Conservation (phyloP, 2,113 vertebrate species). For the Chamaea fasciata region DNA sequence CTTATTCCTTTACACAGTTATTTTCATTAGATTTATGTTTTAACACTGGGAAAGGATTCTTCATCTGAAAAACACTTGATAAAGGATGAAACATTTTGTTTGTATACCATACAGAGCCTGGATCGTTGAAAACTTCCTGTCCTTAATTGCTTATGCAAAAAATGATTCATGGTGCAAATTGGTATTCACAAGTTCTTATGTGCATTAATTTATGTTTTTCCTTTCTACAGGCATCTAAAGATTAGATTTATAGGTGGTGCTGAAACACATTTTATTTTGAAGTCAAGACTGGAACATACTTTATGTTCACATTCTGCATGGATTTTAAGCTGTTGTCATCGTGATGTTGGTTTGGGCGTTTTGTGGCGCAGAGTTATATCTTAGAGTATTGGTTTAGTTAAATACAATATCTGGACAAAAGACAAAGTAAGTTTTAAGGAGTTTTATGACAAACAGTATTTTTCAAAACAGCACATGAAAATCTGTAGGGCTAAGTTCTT, state of each 20-base stretch:
- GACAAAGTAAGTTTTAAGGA: background rate
- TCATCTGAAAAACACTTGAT: constrained; percentile 19
- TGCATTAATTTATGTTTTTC: background rate
- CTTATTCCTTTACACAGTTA: background rate
- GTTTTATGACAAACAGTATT: background rate
- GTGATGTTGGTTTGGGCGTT: background rate
- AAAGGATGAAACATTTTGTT: constrained; percentile 32
- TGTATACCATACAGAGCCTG: constrained; percentile 22
- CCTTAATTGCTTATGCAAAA: constrained; percentile 27
- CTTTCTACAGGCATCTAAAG: background rate
- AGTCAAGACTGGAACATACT: background rate
- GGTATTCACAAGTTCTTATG: background rate
- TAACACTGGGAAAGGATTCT: background rate
- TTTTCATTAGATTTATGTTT: constrained; percentile 6
- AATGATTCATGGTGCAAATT: constrained; percentile 29
- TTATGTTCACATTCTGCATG: background rate
- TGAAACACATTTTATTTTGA: background rate
- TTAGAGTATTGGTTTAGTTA: background rate
- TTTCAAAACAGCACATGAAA: background rate
- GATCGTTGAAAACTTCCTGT: constrained; percentile 26
- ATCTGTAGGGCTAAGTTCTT: background rate
- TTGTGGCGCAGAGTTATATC: background rate
- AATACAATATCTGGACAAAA: background rate
- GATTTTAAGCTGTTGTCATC: constrained; percentile 10
- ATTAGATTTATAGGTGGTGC: background rate